A percentile compares a stretch with the other conserved stretches of the same genome.
phyloP scores from a whole-genome alignment of 2,113 vertebrate genomes.

The Rhineura floridana region DNA sequence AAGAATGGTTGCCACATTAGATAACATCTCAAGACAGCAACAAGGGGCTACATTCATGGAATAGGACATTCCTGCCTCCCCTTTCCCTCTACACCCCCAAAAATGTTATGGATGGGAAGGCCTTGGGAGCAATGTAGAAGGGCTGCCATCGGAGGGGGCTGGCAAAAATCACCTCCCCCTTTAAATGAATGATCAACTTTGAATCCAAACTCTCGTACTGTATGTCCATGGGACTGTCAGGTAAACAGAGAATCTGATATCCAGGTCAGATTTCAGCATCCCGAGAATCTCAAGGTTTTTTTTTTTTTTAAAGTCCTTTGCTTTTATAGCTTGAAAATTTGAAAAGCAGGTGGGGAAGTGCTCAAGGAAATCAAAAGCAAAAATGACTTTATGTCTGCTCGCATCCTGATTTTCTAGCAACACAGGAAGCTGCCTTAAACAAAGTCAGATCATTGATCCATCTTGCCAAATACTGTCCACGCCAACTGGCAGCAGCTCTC shows the following conservation, averaged over 20 bases:
- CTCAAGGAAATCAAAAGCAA: neutral
- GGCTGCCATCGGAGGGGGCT: neutral
- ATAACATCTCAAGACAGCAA: neutral
- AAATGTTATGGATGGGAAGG: neutral
- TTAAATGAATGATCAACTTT: neutral
- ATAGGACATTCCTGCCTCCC: neutral
- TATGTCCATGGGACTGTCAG: neutral
- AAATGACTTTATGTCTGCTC: neutral
- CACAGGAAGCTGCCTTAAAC: neutral
- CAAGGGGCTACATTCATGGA: neutral
- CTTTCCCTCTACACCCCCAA: neutral
- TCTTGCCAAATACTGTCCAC: neutral
- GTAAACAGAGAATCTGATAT: neutral
- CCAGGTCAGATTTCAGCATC: neutral
- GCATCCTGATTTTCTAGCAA: neutral
- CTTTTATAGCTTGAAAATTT: neutral
- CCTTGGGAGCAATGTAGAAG: neutral
- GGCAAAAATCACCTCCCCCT: neutral
- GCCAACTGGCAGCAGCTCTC: neutral
- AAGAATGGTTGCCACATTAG: neutral
- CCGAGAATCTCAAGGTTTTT: neutral
- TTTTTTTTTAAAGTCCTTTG: neutral
- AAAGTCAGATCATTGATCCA: neutral
- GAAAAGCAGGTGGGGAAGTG: neutral
- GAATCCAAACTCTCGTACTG: neutral